Conservation (phyloP, 2,113 vertebrate species). For the Charadrius vociferus region DNA sequence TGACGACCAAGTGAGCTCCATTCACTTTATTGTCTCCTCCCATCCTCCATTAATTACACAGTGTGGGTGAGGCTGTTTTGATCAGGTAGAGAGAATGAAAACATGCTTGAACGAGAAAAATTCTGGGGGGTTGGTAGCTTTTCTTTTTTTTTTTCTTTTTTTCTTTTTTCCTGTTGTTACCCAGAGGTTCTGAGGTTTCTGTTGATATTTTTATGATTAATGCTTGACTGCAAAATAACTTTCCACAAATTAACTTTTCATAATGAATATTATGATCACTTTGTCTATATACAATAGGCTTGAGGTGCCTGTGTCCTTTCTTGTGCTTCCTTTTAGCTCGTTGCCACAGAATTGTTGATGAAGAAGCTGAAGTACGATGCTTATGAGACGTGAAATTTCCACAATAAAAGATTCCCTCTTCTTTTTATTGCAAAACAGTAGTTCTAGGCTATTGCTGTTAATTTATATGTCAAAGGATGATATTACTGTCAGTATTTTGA, state of each 20-base stretch:
- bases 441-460: background rate
- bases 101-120: background rate
- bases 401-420: background rate
- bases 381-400: background rate
- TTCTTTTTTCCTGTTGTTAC: background rate
- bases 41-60: background rate
- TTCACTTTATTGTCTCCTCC: fast-evolving
- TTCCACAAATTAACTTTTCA: background rate
- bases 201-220: background rate
- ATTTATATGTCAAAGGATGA: background rate
- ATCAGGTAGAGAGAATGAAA: background rate
- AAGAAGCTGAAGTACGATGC: background rate
- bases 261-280: background rate
- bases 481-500: background rate
- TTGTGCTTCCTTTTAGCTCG: background rate
- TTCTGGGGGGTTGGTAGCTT: background rate
- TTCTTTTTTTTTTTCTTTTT: background rate
- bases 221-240: background rate
- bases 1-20: fast-evolving
- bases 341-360: background rate
- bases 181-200: background rate
- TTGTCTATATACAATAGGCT: background rate
- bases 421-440: background rate
- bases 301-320: background rate
- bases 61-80: background rate